Base-by-base conservation (phyloP, 2,797 vertebrate genomes). In the Trematomus bernacchii region DNA sequence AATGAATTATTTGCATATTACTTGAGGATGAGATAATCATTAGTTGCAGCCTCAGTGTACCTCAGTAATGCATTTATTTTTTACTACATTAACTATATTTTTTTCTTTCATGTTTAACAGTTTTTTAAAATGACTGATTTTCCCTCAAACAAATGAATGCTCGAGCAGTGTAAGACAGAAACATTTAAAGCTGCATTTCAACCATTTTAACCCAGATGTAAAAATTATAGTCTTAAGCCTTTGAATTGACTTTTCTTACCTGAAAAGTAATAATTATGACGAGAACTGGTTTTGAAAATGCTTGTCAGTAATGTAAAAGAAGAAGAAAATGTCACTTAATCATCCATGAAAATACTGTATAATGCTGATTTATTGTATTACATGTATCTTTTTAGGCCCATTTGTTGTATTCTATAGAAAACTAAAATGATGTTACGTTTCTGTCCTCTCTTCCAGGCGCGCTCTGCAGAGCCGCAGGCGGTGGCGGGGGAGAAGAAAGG, bases 361-460 rank as follows among this genome's bases (percentile, higher is more conserved):
- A 10, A 48, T 19, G 33, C 19, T 27, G 37, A 51, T 9, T 47
- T 54, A 40, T 57, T 15, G 14, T 12, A 18, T 18, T 62, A 19
- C 8, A 2, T 21, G n/a, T 33, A 18, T 55, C 9, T 59, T 23
- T 4, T n/a, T 47, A 10, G 16, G 18, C 47, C 53, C n/a, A 4
- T 5, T n/a, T 3, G 16, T 43, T 4, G 52, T 4, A 33, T 14
- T 42, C 3, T 42, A 9, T 50, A 52, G 33, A 63, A 37, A 57
- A 11, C 15, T 16, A 40, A 23, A 37, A 33, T 37, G 16, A 23
- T n/a, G 6, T 51, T 18, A 7, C 7, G 6, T 37, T 23, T 62
- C 47, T 16, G 2, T 72, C 10, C 4, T 74, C 44, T 79, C 23
- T 73, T 90, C 18, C 43, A 96, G 95, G 78, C 93, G 53, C 94